phyloP scores from a whole-genome alignment of 2,888 invertebrate species.

The Folsomia manolachei region DNA sequence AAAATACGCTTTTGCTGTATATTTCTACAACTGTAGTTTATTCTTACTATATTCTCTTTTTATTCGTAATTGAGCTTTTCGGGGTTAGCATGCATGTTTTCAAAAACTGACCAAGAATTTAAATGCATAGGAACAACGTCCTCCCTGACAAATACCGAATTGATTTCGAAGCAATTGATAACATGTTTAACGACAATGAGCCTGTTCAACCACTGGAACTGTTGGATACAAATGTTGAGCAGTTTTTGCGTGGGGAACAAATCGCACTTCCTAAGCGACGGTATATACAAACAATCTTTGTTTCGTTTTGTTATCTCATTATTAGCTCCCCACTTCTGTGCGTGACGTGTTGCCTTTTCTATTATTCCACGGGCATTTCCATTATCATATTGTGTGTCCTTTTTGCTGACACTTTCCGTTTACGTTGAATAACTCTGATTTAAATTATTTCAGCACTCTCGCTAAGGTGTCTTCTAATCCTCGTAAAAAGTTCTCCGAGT shows the following conservation, averaged over 20 bases:
- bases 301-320: neutral
- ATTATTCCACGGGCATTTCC: neutral
- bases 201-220: constrained; percentile 45
- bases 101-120: neutral
- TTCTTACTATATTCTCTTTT: neutral
- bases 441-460: neutral
- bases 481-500: neutral
- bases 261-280: constrained; percentile 28
- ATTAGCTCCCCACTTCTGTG: neutral
- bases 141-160: constrained; percentile 47
- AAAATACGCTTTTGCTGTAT: neutral
- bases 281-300: constrained; percentile 18
- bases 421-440: neutral
- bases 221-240: constrained; percentile 46
- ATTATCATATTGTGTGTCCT: neutral
- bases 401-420: too few relatives aligned
- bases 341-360: neutral
- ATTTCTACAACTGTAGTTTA: neutral
- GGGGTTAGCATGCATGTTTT: neutral
- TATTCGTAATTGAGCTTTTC: neutral
- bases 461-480: neutral
- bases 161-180: constrained; percentile 46
- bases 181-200: constrained; percentile 42
- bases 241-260: constrained; percentile 24
- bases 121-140: neutral